Evolutionary conservation across 2,113 vertebrate species (phyloP).

Genomic region (Corythoichthys haematopterus): DNA sequence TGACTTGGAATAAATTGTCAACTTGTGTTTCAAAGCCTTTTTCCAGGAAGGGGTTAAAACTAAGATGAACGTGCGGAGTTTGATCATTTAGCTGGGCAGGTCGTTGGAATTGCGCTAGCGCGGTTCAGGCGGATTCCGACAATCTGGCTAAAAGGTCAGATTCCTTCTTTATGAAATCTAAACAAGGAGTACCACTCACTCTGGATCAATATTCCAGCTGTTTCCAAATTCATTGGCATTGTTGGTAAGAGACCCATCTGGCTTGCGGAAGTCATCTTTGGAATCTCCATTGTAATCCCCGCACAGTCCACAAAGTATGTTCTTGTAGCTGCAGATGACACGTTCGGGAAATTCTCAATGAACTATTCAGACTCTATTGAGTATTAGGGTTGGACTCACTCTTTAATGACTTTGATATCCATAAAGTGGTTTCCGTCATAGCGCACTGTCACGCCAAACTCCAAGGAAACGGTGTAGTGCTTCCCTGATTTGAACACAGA

Average conservation of each 20-base stretch:
- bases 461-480: slow-evolving; percentile 52
- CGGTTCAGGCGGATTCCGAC: too few species aligned
- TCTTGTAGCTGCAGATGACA: slow-evolving; percentile 56
- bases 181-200: slow-evolving; percentile 48
- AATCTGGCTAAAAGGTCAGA: too few species aligned
- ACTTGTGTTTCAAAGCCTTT: too few species aligned
- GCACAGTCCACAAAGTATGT: slow-evolving; percentile 70
- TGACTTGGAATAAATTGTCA: too few species aligned
- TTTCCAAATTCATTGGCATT: slow-evolving; percentile 67
- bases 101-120: too few species aligned
- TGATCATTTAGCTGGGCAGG: too few species aligned
- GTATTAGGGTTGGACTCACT: slow-evolving; percentile 56
- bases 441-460: slow-evolving; percentile 70
- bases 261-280: slow-evolving; percentile 71
- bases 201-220: slow-evolving; percentile 71
- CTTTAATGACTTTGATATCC: slow-evolving; percentile 71
- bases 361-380: slow-evolving; percentile 65
- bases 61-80: too few species aligned
- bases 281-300: slow-evolving; percentile 68
- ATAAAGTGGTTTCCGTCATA: slow-evolving; percentile 73
- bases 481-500: slow-evolving; percentile 59
- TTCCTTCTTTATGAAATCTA: neutral
- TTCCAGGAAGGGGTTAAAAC: too few species aligned
- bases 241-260: slow-evolving; percentile 57
- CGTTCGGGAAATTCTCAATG: slow-evolving; percentile 19